Evolutionary conservation across 1,140 invertebrate genomes (phyloP).

Genomic region (Ceratoteleas bidentatus): DNA sequence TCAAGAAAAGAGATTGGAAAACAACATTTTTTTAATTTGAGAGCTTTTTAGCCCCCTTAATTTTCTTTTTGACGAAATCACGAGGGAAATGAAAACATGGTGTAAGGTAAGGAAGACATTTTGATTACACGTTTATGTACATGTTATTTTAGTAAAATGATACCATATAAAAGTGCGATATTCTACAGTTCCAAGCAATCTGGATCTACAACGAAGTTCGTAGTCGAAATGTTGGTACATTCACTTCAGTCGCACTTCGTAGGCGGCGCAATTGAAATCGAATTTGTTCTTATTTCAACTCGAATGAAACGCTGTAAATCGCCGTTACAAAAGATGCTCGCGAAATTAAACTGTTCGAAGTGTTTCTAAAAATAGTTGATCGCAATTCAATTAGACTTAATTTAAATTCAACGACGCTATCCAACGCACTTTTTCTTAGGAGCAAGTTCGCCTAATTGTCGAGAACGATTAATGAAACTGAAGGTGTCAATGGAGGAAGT

Average conservation of each 20-base stretch:
- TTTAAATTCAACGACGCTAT: not conserved
- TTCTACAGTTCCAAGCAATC: slow-evolving; percentile 17
- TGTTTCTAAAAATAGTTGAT: not conserved
- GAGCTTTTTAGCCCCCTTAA: no score
- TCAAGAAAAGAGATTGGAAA: no score
- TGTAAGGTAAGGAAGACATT: slow-evolving; percentile 21
- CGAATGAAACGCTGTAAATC: not conserved
- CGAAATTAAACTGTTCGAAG: not conserved
- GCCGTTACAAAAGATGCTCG: not conserved
- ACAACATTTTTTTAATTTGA: no score
- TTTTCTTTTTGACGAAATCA: not conserved
- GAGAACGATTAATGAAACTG: not conserved
- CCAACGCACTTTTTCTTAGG: not conserved
- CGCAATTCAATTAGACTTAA: not conserved
- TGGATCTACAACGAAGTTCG: not conserved
- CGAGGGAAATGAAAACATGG: not conserved
- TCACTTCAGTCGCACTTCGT: not conserved
- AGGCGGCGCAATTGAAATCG: not conserved
- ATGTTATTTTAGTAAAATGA: slow-evolving; percentile 19
- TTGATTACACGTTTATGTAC: slow-evolving; percentile 18
- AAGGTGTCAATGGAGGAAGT: not conserved
- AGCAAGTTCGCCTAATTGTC: not conserved
- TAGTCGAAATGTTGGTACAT: not conserved
- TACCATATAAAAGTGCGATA: slow-evolving; percentile 18
- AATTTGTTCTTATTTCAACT: not conserved